Percentiles rank a stretch among this genome's conserved stretches.
phyloP scores from a whole-genome alignment of 2,797 vertebrate genomes.

The Paramormyrops hopkinsi region DNA sequence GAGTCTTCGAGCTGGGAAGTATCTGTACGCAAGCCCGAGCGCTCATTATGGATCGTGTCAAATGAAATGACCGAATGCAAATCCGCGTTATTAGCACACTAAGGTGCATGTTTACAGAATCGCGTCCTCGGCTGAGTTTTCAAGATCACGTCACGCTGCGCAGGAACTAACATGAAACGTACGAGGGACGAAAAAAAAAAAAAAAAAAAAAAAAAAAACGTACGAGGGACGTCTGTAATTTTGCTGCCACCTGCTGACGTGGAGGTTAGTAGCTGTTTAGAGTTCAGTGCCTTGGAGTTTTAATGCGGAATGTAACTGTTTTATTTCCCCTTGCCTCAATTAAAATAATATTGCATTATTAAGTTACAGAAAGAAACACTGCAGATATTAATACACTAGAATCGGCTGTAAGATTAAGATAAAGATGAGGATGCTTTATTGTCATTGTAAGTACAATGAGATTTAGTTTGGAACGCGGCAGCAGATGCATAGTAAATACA shows the following conservation, averaged over 20 bases:
- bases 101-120: not conserved
- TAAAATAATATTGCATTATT: not conserved
- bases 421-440: not conserved
- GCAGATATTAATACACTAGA: not conserved
- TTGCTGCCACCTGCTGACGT: not conserved
- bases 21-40: conserved; percentile 40
- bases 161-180: not conserved
- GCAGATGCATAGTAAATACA: no score
- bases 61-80: not conserved
- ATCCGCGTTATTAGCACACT: not conserved
- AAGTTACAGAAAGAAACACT: not conserved
- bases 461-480: not conserved
- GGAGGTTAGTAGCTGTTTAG: not conserved
- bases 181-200: not conserved
- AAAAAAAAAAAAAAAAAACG: no score
- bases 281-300: not conserved
- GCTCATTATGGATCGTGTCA: not conserved
- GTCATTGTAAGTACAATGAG: not conserved
- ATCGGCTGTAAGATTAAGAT: not conserved
- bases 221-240: not conserved
- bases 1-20: conserved; percentile 49
- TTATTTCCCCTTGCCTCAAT: not conserved
- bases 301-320: not conserved
- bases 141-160: not conserved
- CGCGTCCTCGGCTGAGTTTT: not conserved